Base-by-base conservation (phyloP, 2,797 vertebrate species). In the Coregonus ussuriensis region DNA sequence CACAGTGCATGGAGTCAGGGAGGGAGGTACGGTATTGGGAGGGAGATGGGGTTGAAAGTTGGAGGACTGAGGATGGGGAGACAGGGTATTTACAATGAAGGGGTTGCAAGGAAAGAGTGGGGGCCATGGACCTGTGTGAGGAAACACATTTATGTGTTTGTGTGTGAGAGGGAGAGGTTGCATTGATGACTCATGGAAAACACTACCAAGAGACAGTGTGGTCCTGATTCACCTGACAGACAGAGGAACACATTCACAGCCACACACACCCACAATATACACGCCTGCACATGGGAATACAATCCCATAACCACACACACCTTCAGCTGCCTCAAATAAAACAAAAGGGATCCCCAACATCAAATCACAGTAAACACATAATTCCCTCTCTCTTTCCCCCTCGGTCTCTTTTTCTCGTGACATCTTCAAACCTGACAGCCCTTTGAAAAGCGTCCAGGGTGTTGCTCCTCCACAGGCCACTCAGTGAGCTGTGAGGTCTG, bases 161-260 rank as follows among this genome's bases (percentile, higher is more conserved):
- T 18, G 56, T 4, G n/a, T 18, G 56, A 59, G 51, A 76, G 47
- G 21, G 21, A 35, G 41, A 79, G 16, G 41, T 68, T 6, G 1
- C 13, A 59, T 18, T 59, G 54, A 81, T 83, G 79, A 89, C 71
- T 85, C 80, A 83, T n/a, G 56, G 33, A 81, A 78, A 72, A 76
- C 21, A 6, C 13, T 71, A 53, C 72, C 66, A 76, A 77, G 67
- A 82, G 71, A 82, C 72, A 33, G 69, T 75, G 65, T 37, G 76
- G 72, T 76, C 82, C 81, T 86, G 73, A 80, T 62, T 84, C 82
- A 87, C 81, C 78, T 81, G 71, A 82, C 72, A 77, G 53, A 66
- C 75, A 78, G 52, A 76, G 68, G 37, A 51, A 75, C 77, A 41
- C 73, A 54, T 71, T 62, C 77, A 85, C 56, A 82, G 29, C 65